Evolutionary conservation across 2,797 vertebrate genomes (phyloP), one percentile per base, ranked within the genome.

Genomic region (Dipus sagitta): DNA sequence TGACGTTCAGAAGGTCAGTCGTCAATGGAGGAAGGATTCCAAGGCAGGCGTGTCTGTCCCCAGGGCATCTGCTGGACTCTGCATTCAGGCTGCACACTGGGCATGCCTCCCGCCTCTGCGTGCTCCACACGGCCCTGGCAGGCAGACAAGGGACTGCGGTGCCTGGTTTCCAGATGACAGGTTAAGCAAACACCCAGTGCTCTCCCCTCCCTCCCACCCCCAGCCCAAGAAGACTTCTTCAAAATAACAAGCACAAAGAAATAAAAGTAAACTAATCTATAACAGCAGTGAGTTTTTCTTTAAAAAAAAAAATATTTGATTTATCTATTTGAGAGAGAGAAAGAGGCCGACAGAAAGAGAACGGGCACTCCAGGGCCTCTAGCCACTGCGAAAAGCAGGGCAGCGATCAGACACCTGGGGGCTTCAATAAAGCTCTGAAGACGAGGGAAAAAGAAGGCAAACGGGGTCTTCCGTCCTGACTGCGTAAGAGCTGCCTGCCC

Each of bases 181-280:
- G 64, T 32, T 12, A 85, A 68, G 54, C 32, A 80, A 52, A 62
- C 21, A 78, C 80, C 62, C 65, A 18, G n/a, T 15, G 23, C 17
- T 20, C 23, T 84, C 17, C 23, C 30, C 0, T 21, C 71, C 58
- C 54, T 74, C 34, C 47, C n/a, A n/a, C 10, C 47, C 47, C 47
- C 8, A 10, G 47, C 47, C 47, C 47, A 47, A 47, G 47, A 83
- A 79, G n/a, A n/a, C 24, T 24, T 24, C 78, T 90, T 86, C 54
- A 81, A 77, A 94, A 72, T 67, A 47, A 81, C 26, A 90, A 54
- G 52, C 10, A 78, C 34, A 58, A 86, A 76, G 68, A 85, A 91
- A 93, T 65, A 71, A 78, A 92, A 78, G 52, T 70, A 86, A 79
- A 54, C 60, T 42, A 90, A 77, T 62, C 74, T 67, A 81, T 62